Evolutionary conservation across 2,888 invertebrate species (phyloP), one percentile per base, ranked within the genome.

Genomic region (Ectemnius lituratus): DNA sequence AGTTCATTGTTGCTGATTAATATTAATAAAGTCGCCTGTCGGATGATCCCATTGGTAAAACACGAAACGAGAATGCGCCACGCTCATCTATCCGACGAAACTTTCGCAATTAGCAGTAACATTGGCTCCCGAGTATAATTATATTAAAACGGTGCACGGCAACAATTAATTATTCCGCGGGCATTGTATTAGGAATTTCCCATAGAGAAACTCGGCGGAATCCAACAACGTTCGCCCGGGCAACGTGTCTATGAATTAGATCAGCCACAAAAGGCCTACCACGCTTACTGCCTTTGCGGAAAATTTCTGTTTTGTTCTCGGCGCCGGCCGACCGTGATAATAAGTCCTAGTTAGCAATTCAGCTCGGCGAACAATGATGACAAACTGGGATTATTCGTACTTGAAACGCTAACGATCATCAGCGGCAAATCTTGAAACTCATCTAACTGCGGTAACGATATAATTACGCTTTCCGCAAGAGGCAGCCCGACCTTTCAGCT

Each of bases 51-150:
- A 66, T 78, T 56, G 49, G 67, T 67, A 67, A 75, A 75, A 67
- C 78, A 64, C 20, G 46, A 66, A 52, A 45, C 66, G 68, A 52
- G 59, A 67, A 66, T 66, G 70, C 46, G 52, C 63, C 67, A 62
- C 67, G 46, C 8, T 37, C 37, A 37, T 37, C 37, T 37, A 37
- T 1, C 16, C 60, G 56, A 16, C 57, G 69, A 73, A 82, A 82
- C 79, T 82, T 82, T 82, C 67, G 79, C 82, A 82, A 82, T 80
- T 82, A 79, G 80, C 79, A 79, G 70, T 79, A 75, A 75, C 71
- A 82, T 81, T 74, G 73, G 75, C 70, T 69, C 67, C 63, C 66
- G 65, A 68, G 74, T 66, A 79, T 75, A 82, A 82, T 79, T 80
- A 79, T 82, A 80, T 82, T 82, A 82, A 82, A 82, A 80, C 82